Evolutionary conservation across 37 sponge, comb jelly and placozoan genomes (phyloP).

Genomic region (Aphrocallistes beatrix): DNA sequence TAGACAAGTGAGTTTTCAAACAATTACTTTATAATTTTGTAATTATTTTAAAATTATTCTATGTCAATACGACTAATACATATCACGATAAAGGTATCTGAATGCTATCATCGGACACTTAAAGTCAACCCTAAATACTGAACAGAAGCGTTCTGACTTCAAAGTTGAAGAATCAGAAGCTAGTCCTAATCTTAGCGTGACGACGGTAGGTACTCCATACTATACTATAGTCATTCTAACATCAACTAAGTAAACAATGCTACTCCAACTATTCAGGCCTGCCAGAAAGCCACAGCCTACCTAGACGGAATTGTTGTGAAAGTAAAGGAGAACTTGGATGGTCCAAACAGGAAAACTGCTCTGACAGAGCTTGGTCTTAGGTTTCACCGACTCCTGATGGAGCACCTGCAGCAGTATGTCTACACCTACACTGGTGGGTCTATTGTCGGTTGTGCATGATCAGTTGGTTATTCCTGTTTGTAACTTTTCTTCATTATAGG

Average conservation of each 20-base stretch:
- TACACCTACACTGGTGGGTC: conserved; percentile 45
- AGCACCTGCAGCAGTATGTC: conserved; percentile 56
- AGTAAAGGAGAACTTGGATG: conserved; percentile 55
- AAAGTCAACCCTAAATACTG: conserved; percentile 31
- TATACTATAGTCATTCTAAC: not conserved
- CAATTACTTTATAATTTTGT: not conserved
- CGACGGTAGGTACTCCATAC: conserved; percentile 22
- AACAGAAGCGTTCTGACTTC: conserved; percentile 80
- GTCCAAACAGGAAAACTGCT: conserved; percentile 53
- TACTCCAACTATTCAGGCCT: conserved; percentile 33
- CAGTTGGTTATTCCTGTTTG: not conserved
- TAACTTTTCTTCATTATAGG: conserved; percentile 30
- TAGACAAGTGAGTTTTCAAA: conserved; percentile 44
- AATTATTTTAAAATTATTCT: not conserved
- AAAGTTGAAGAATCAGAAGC: conserved; percentile 45
- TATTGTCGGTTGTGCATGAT: not conserved
- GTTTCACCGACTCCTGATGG: conserved; percentile 55
- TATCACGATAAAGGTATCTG: conserved; percentile 48
- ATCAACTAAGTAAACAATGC: not conserved
- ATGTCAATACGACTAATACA: not conserved
- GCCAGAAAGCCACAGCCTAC: conserved; percentile 36
- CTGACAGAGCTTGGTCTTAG: conserved; percentile 67
- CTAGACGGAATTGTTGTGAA: conserved; percentile 25
- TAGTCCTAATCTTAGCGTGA: not conserved
- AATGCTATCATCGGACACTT: conserved; percentile 34